Conservation (phyloP, 2,888 invertebrate species). For the Rotaria magnacalcarata region DNA sequence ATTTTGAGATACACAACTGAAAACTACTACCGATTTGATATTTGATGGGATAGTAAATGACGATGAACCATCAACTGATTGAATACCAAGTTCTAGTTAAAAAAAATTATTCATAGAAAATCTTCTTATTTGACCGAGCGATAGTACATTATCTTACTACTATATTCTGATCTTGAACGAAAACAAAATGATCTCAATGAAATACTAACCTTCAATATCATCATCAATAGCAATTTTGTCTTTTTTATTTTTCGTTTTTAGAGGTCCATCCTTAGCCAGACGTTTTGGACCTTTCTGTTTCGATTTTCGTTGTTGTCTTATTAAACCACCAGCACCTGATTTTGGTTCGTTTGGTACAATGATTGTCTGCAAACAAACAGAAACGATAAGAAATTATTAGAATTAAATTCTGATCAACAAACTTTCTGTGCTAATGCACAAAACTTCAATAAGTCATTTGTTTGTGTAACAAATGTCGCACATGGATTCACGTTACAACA, state of each 20-base stretch:
- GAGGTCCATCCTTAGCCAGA: background rate
- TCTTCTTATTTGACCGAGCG: too few species aligned
- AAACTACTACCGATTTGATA: background rate
- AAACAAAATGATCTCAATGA: too few species aligned
- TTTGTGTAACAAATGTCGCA: slow-evolving; percentile 73
- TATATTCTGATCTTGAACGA: too few species aligned
- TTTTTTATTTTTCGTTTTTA: background rate
- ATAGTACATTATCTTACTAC: too few species aligned
- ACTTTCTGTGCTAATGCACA: slow-evolving; percentile 66
- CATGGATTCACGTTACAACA: slow-evolving; percentile 78
- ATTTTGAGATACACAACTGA: background rate
- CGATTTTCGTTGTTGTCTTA: background rate
- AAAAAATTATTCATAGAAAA: too few species aligned
- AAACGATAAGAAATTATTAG: too few species aligned
- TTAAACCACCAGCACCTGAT: background rate
- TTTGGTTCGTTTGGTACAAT: slow-evolving; percentile 5
- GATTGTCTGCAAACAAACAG: background rate
- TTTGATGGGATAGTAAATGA: background rate
- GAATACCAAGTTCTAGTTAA: background rate
- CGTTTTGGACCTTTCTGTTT: slow-evolving; percentile 16
- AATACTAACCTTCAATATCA: background rate
- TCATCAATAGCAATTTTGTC: background rate
- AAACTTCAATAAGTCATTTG: slow-evolving; percentile 74
- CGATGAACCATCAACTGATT: background rate
- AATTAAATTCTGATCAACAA: background rate